Evolutionary conservation across 2,113 vertebrate genomes (phyloP), one percentile per base, ranked within the genome.

Genomic region (Rhinichthys klamathensis): DNA sequence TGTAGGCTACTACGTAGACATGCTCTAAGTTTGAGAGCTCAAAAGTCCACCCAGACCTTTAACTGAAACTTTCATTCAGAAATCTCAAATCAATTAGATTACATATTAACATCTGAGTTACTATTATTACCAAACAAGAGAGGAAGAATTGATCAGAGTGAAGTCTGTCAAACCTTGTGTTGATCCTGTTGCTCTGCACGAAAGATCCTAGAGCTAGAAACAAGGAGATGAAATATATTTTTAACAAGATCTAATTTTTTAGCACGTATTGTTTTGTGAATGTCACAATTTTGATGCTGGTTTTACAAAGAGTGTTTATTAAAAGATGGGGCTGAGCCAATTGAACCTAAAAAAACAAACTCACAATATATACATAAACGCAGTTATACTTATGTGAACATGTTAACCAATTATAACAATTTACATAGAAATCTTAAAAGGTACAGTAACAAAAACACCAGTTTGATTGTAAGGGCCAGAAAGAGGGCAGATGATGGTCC

Each of bases 121-220:
- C 18, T n/a, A 12, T n/a, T 13, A 72, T 72, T 44, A 38, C 44
- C 70, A 73, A 73, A 73, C 70, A 44, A 73, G 21, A 73, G 70
- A 25, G 35, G 35, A 72, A 13, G 38, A 12, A 15, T 7, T 46
- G 38, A 44, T 72, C 6, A 46, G 70, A 73, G 12, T 46, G 12
- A 25, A 72, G 38, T 72, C 21, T 41, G 67, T 21, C 67, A 70
- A 70, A 70, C 18, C 7, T 12, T 10, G 67, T 38, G 30, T 67
- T 67, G 63, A 35, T 18, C 9, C 30, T 65, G 60, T 15, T 0
- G 30, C 30, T 32, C 27, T 32, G 70, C 70, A 73, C 7, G 23
- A n/a, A 72, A 41, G 61, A 65, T 65, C 25, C 25, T 61, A 25
- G 58, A 25, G 58, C 9, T 27, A 27, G 60, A 63, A 63, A 63